Evolutionary conservation across 2,888 invertebrate genomes (phyloP), one percentile per base, ranked within the genome.

Genomic region (Drosophila conformis): DNA sequence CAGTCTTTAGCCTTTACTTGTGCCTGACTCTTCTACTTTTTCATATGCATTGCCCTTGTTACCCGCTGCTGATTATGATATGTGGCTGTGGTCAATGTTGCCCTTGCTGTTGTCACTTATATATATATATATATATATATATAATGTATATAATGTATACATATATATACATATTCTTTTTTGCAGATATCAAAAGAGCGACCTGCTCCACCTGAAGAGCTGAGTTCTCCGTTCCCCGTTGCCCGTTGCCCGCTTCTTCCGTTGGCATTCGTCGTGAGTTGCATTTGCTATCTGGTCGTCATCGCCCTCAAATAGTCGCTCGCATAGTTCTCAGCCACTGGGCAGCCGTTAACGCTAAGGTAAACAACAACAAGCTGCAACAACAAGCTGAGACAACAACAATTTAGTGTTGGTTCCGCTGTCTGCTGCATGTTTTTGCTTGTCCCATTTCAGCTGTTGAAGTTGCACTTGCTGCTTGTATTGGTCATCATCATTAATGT

Each of bases 371-470:
- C 38, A 73, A 35, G 21, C 13, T 13, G 25, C 25, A 25, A 56
- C 66, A 42, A 5, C 54, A 49, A n/a, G 51, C 51, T n/a, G 51
- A 11, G 31, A 15, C 53, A 53, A 31, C 4, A 7, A 70, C 70
- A 80, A 76, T 77, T 77, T 67, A 78, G 70, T 69, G 83, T 65
- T 83, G 64, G 88, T 88, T 83, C 83, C 83, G 83, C 86, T 88
- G 73, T 88, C 88, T 83, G 62, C 63, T 38, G 15, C 77, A 65
- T 53, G 61, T 70, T 59, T 52, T 59, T 60, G 63, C 49, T 49
- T 56, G 46, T 52, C 25, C 29, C 42, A n/a, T 35, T 56, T 51
- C 51, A 68, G 58, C 75, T 63, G 59, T 59, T 48, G 54, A 13
- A 11, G 29, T 31, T 21, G 21, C 46, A 46, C 36, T 27, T 54